Conservation (phyloP, 2,113 vertebrate genomes). For the Lophotis ruficrista region DNA sequence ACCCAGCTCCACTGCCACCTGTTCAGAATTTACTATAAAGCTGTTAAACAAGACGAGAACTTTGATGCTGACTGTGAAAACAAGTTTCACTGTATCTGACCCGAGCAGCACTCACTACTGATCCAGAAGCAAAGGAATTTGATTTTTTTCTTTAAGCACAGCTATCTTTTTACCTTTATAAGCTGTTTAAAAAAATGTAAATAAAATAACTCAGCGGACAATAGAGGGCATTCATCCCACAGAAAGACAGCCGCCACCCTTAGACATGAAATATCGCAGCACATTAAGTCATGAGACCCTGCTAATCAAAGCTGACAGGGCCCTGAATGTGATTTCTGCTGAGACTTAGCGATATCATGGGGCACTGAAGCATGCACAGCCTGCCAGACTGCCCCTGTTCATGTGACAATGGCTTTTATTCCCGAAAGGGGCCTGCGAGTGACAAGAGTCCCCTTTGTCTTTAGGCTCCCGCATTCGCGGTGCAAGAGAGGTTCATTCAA, state of each 20-base stretch:
- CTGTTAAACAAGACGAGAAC: conserved; percentile 66
- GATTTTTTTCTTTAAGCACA: conserved; percentile 51
- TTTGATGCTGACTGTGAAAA: conserved; percentile 55
- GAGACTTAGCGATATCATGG: conserved; percentile 69
- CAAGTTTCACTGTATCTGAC: conserved; percentile 60
- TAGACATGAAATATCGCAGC: conserved; percentile 76
- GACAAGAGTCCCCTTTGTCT: conserved; percentile 84
- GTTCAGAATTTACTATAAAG: conserved; percentile 70
- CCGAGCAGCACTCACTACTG: not conserved
- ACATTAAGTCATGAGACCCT: conserved; percentile 75
- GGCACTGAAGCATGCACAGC: conserved; percentile 79
- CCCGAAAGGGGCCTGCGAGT: conserved; percentile 70
- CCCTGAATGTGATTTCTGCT: conserved; percentile 74
- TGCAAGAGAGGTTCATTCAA: conserved; percentile 74
- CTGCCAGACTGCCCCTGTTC: conserved; percentile 77
- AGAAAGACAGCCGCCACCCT: conserved; percentile 72
- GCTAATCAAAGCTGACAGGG: conserved; percentile 81
- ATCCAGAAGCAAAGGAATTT: conserved; percentile 64
- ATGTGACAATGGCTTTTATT: conserved; percentile 78
- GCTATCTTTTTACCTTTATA: conserved; percentile 81
- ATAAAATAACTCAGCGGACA: conserved; percentile 79
- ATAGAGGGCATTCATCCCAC: conserved; percentile 76
- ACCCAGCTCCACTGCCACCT: conserved; percentile 60
- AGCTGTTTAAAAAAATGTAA: conserved; percentile 82
- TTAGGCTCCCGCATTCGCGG: conserved; percentile 56